These are phyloP conservation scores for Megaceryle alcyon DNA, from an alignment of 2,797 vertebrate species.

Conservation along the genomic window DNA sequence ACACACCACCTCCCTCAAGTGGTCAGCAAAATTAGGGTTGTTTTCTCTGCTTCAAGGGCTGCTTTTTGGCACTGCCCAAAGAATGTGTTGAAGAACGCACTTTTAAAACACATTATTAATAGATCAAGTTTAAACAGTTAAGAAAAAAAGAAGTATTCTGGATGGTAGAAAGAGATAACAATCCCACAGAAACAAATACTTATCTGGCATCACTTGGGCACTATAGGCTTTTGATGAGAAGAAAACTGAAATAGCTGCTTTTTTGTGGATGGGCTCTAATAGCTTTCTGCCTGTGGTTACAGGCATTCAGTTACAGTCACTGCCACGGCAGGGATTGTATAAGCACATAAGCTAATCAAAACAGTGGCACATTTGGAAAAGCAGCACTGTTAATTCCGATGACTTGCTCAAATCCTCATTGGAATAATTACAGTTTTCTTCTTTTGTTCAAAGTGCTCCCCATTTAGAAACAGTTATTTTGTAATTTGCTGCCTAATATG, in stretches of 20 bases:
- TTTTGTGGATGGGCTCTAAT: slow-evolving; percentile 36
- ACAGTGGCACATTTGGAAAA: slow-evolving; percentile 34
- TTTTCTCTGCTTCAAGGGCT: slow-evolving; percentile 55
- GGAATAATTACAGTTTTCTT: slow-evolving; percentile 43
- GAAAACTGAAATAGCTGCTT: neutral
- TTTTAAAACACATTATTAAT: neutral
- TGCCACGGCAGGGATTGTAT: neutral
- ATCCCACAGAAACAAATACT: neutral
- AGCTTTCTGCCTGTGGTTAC: slow-evolving; percentile 1
- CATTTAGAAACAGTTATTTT: slow-evolving; percentile 38
- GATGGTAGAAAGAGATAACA: neutral
- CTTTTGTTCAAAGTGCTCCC: slow-evolving; percentile 39
- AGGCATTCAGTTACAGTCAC: slow-evolving; percentile 1
- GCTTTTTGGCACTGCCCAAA: slow-evolving; percentile 23
- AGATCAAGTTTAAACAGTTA: neutral
- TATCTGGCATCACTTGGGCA: neutral
- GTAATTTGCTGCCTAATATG: slow-evolving; percentile 10
- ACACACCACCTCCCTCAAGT: slow-evolving; percentile 78
- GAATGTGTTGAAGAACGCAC: neutral
- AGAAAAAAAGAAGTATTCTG: neutral
- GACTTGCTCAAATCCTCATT: slow-evolving; percentile 52
- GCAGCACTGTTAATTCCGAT: slow-evolving; percentile 44
- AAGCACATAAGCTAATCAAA: slow-evolving; percentile 50
- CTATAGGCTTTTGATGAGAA: neutral
- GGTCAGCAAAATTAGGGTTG: slow-evolving; percentile 56